Conservation (phyloP, 2,797 vertebrate genomes). For the Helostoma temminkii region DNA sequence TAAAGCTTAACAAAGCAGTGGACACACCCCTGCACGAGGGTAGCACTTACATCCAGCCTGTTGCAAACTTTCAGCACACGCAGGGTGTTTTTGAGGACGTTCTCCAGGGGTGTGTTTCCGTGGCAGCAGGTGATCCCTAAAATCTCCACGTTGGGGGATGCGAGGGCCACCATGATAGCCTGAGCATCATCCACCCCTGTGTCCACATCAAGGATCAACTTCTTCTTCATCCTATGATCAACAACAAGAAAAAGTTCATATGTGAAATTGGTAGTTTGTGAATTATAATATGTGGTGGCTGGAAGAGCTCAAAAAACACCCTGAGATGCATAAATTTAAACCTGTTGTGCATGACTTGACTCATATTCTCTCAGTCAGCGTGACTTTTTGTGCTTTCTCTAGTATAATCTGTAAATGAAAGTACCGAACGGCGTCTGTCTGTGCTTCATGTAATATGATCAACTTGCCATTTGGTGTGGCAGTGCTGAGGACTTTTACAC, state of each 20-base stretch:
- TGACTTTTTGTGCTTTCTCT: no score
- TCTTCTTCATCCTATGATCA: constrained; percentile 53
- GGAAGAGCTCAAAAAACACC: not conserved
- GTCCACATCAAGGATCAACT: constrained; percentile 68
- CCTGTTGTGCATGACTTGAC: no score
- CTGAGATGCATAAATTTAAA: not conserved
- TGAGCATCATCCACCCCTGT: constrained; percentile 74
- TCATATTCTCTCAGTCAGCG: no score
- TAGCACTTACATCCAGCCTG: constrained; percentile 76
- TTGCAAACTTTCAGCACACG: constrained; percentile 90
- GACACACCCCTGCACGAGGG: no score
- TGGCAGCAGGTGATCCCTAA: constrained; percentile 86
- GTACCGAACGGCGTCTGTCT: no score
- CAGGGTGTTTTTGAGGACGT: constrained; percentile 89
- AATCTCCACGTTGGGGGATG: constrained; percentile 57
- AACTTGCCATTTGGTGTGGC: not conserved
- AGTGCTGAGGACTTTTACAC: not conserved
- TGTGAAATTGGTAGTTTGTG: not conserved
- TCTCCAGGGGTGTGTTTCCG: constrained; percentile 87
- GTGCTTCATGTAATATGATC: not conserved
- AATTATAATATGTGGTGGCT: no score
- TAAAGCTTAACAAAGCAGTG: no score
- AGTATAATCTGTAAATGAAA: no score
- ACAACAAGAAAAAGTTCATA: not conserved
- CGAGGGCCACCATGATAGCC: constrained; percentile 91